phyloP scores from a whole-genome alignment of 2,113 vertebrate species.

The Formicarius rufipectus region DNA sequence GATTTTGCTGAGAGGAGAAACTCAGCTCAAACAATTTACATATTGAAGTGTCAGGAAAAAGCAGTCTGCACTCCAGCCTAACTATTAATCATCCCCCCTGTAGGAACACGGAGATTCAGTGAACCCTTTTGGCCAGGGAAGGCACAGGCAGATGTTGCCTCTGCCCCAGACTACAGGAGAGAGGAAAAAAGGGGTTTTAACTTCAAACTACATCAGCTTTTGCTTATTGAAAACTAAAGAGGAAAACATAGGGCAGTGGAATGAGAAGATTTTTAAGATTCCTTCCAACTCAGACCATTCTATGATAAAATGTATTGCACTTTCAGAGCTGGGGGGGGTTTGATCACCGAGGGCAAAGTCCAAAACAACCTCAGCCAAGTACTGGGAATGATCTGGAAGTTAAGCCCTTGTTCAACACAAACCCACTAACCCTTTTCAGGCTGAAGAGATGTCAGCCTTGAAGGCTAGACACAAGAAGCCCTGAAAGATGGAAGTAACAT shows the following conservation, averaged over 20 bases:
- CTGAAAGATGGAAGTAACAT: not conserved
- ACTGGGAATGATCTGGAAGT: not conserved
- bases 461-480: not conserved
- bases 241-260: not conserved
- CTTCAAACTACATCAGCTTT: not conserved
- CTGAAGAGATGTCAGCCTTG: not conserved
- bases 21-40: not conserved
- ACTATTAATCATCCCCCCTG: not conserved
- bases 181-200: not conserved
- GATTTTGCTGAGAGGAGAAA: conserved; percentile 30
- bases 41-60: conserved; percentile 15
- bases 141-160: not conserved
- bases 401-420: not conserved
- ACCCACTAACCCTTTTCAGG: not conserved
- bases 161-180: not conserved
- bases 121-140: not conserved
- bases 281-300: not conserved
- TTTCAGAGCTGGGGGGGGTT: not conserved
- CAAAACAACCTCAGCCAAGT: not conserved
- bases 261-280: not conserved
- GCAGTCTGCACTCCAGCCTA: not conserved
- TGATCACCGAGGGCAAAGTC: not conserved
- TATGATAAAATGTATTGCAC: not conserved
- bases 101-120: not conserved
- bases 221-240: not conserved